Conservation (phyloP, 2,888 invertebrate species). For the Drosophila nigricruria region DNA sequence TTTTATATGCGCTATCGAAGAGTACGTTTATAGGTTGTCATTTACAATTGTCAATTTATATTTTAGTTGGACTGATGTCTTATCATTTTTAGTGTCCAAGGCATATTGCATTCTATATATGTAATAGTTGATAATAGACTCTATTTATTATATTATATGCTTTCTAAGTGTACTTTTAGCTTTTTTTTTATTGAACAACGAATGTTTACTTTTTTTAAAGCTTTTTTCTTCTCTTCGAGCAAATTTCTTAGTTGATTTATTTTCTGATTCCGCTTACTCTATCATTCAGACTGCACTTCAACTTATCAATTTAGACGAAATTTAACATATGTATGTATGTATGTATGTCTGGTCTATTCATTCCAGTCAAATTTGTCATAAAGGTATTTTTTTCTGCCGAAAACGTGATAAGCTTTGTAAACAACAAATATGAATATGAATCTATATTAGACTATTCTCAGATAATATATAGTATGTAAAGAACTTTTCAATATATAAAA, state of each 20-base stretch:
- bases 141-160: no score
- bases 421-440: constrained; percentile 16
- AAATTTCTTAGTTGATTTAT: constrained; percentile 9
- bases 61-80: no score
- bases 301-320: constrained; percentile 50
- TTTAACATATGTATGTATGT: neutral
- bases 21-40: neutral
- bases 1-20: neutral
- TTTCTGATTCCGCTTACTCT: constrained; percentile 14
- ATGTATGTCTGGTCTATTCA: constrained; percentile 10
- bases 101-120: neutral
- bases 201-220: no score
- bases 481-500: no score
- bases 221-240: constrained; percentile 5
- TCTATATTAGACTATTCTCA: neutral
- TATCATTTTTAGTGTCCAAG: no score
- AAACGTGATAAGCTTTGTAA: constrained; percentile 36
- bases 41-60: no score
- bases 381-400: neutral
- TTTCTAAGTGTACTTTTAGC: no score
- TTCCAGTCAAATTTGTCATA: constrained; percentile 39
- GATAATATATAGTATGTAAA: constrained; percentile 2
- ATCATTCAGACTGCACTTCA: constrained; percentile 21
- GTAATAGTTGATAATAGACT: neutral
- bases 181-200: no score